Evolutionary conservation across 2,888 invertebrate genomes (phyloP), one percentile per base, ranked within the genome.

Genomic region (Cantharis flavilabris): DNA sequence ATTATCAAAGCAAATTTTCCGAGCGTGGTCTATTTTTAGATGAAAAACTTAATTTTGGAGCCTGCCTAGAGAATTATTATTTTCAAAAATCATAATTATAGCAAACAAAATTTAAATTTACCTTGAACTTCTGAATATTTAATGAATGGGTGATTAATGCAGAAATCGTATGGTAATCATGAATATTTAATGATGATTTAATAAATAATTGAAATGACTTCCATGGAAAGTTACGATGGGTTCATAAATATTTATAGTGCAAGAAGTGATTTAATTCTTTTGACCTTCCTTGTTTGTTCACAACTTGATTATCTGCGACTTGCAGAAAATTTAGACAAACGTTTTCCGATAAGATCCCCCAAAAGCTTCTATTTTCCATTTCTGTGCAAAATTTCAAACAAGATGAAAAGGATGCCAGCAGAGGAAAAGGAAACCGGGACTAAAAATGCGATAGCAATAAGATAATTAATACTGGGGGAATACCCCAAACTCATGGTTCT

Each of bases 1-100:
- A 75, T 75, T 75, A 70, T 75, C 23, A 69, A 69, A 63, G 70
- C 70, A 62, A 65, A 69, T 73, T 73, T 71, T 49, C 49, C 49
- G n/a, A 49, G 49, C 49, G 49, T n/a, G 49, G n/a, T 49, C 49
- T 75, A 75, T 75, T 75, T 75, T 70, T 71, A 65, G 71, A 71
- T 33, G 30, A 63, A 20, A 16, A 20, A 64, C 72, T 67, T 33
- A 28, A 13, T 72, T 67, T 72, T 30, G 49, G 49, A 7, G 49
- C 49, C 2, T n/a, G 49, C 49, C 2, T n/a, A 9, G 49, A 2
- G n/a, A 49, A 49, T 49, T 26, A 20, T 23, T n/a, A 49, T 49
- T 49, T 49, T 49, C n/a, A 49, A 33, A 49, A 49, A 49, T 49
- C 2, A 4, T 9, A 49, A 49, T 10, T 49, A 5, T n/a, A 7